A percentile compares a stretch with the other conserved stretches of the same genome.
Conservation (phyloP, 1,140 invertebrate genomes). For the Leptopilina boulardi region DNA sequence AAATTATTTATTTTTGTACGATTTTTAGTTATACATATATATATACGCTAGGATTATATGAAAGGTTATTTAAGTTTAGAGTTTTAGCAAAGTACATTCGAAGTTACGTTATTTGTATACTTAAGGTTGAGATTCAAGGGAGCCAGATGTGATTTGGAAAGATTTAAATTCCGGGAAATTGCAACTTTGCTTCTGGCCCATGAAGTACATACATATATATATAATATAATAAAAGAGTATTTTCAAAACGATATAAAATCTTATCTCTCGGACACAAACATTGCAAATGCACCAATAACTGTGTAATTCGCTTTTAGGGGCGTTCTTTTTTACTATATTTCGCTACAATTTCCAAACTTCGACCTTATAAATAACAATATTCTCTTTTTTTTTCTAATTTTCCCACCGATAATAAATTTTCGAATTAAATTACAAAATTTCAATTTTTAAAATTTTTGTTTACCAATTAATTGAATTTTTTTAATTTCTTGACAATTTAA, state of each 20-base stretch:
- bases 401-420: no score
- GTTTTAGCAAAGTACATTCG: constrained; percentile 2
- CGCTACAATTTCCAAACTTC: no score
- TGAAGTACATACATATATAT: neutral
- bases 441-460: no score
- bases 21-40: neutral
- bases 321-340: neutral
- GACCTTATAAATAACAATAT: no score
- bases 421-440: no score
- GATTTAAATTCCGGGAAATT: constrained; percentile 18
- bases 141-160: constrained; percentile 18
- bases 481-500: no score
- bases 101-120: constrained; percentile 28
- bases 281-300: neutral
- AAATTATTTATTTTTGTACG: no score
- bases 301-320: neutral
- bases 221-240: constrained; percentile 8
- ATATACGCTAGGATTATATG: neutral
- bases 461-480: no score
- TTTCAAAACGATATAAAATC: constrained; percentile 19
- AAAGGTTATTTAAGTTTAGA: constrained; percentile 7
- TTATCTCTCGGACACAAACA: neutral
- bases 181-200: constrained; percentile 17
- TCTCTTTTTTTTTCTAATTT: no score
- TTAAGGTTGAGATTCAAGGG: constrained; percentile 9